Base-by-base conservation (phyloP, 2,888 invertebrate species). In the Eupithecia inturbata region DNA sequence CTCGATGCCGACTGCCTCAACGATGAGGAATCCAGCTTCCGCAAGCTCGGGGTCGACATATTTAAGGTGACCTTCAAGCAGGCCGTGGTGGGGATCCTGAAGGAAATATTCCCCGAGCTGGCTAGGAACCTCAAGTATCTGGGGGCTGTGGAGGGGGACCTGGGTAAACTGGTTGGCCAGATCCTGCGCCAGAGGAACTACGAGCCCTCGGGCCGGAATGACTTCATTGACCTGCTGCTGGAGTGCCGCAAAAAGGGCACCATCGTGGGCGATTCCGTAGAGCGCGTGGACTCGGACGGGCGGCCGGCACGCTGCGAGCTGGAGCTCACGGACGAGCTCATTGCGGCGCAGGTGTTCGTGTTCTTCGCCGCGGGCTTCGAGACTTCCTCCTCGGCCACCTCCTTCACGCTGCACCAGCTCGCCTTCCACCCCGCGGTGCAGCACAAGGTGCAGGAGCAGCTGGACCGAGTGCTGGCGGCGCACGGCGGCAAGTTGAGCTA, bases 311-410 rank as follows among this genome's bases (percentile, higher is more conserved):
- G 72, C 4, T 78, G 79, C 3, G 78, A 79, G 0, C 33, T 88
- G 31, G 88, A 88, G 72, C 72, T 90, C 70, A 87, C 86, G 6
- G 87, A 89, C 7, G 78, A 84, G 57, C 75, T 88, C n/a, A 83
- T 89, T 33, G 86, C 86, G 3, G 89, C 89, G 7, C 90, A 90
- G 63, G 86, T 88, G n/a, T 89, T 89, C 62, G 82, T 89, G 5
- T 90, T 90, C 78, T 90, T 90, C 63, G 88, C 87, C 6, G 90
- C 90, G 12, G 90, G 90, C 12, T 89, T 91, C 39, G 91, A 91
- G 77, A 91, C 91, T 0, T 89, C 90, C 0, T 89, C 91, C 0
- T 88, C 90, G 0, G 88, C 89, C 1, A 88, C 90, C 16, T 89
- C 89, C 71, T 89, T 81, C 75, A 89, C 89, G 19, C 80, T 91